Conservation (phyloP, 2,888 invertebrate genomes). For the Germaria angustata region DNA sequence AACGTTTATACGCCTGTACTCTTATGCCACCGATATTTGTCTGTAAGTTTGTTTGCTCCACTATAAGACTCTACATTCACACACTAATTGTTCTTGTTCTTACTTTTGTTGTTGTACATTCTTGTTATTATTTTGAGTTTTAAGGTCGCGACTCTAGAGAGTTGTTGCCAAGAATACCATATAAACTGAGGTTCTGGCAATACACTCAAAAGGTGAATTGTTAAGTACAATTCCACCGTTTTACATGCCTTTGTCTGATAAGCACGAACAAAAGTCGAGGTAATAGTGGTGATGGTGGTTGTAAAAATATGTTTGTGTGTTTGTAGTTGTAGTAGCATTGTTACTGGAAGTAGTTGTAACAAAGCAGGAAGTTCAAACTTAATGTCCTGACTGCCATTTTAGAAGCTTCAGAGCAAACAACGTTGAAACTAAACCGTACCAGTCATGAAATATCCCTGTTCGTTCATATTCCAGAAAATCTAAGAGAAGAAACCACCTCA, state of each 20-base stretch:
- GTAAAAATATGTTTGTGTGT: not conserved
- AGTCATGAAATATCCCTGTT: not conserved
- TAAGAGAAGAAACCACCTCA: not conserved
- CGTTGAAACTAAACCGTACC: not conserved
- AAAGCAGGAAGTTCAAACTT: conserved; percentile 21
- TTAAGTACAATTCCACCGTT: conserved; percentile 59
- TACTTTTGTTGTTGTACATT: not conserved
- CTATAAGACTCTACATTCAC: not conserved
- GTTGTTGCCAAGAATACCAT: conserved; percentile 33
- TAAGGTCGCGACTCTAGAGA: conserved; percentile 58
- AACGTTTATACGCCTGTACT: not conserved
- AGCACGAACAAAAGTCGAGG: conserved; percentile 18
- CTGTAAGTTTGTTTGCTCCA: not conserved
- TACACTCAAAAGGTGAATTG: conserved; percentile 56
- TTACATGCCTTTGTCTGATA: conserved; percentile 55
- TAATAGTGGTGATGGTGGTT: not conserved
- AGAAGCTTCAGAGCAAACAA: conserved; percentile 13
- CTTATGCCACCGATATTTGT: not conserved
- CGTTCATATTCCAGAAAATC: not conserved
- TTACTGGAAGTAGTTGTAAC: conserved; percentile 2
- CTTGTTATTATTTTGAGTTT: conserved; percentile 30
- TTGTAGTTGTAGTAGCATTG: not conserved
- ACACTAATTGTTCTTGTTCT: conserved; percentile 13
- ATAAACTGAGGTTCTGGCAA: conserved; percentile 25
- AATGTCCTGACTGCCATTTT: conserved; percentile 23